Percentiles rank a stretch among this genome's conserved stretches.
Evolutionary conservation across 1,140 invertebrate species (phyloP).

Genomic region (Brachionus rotundiformis): DNA sequence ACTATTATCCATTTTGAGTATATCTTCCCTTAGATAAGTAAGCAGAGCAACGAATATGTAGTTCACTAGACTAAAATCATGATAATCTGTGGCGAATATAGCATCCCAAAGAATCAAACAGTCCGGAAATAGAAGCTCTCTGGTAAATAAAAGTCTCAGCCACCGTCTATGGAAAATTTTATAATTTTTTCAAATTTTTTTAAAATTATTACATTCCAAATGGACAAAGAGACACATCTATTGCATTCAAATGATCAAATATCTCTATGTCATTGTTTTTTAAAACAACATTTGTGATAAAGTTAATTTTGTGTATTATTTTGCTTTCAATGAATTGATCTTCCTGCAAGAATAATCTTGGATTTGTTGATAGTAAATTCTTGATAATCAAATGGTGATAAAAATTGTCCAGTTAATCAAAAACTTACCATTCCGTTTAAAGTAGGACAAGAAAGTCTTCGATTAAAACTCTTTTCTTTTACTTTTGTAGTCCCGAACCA

Average conservation of each 20-base stretch:
- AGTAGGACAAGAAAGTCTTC: constrained; percentile 30
- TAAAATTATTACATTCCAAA: constrained; percentile 41
- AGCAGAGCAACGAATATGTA: constrained; percentile 46
- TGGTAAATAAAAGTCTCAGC: constrained; percentile 37
- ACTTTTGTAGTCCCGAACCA: constrained; percentile 35
- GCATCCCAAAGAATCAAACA: constrained; percentile 47
- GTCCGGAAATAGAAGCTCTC: constrained; percentile 32
- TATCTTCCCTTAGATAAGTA: constrained; percentile 41
- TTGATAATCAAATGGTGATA: background rate
- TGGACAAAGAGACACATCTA: constrained; percentile 37
- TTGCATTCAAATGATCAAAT: constrained; percentile 39
- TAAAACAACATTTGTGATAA: constrained; percentile 29
- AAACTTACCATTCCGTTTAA: constrained; percentile 29
- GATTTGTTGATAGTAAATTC: constrained; percentile 31
- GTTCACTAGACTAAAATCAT: constrained; percentile 38
- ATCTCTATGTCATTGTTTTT: constrained; percentile 52
- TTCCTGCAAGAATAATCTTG: constrained; percentile 25
- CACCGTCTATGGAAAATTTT: background rate
- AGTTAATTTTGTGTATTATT: constrained; percentile 50
- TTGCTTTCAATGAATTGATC: constrained; percentile 40
- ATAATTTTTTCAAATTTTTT: background rate
- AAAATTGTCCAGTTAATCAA: background rate
- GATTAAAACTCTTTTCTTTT: constrained; percentile 24
- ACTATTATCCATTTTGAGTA: constrained; percentile 41
- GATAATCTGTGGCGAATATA: constrained; percentile 45